These are phyloP conservation scores for Leuctra nigra DNA, from an alignment of 2,888 invertebrate genomes.

Conservation along the genomic window DNA sequence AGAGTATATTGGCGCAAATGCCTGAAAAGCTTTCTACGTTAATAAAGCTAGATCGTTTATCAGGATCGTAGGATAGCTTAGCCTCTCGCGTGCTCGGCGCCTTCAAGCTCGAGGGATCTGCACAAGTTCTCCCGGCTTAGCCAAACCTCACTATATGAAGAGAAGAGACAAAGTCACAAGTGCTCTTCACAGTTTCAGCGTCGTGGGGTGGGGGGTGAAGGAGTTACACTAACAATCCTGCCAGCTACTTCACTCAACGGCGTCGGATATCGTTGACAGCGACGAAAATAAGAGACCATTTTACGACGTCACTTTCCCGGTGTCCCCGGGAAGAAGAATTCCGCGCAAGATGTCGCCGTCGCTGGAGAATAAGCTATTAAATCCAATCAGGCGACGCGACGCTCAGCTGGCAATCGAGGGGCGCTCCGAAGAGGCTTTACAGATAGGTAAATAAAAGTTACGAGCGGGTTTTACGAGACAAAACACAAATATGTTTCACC, in stretches of 20 bases:
- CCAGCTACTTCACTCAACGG: neutral
- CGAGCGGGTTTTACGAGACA: neutral
- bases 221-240: conserved; percentile 7
- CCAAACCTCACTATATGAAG: conserved; percentile 4
- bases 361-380: conserved; percentile 8
- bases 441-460: conserved; percentile 9
- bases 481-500: conserved; percentile 6
- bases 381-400: neutral
- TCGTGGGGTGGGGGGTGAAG: conserved; percentile 7
- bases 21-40: conserved; percentile 5
- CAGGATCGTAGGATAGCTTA: conserved; percentile 16
- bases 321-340: neutral
- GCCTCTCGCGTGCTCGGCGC: neutral
- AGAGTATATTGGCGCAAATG: conserved; percentile 4
- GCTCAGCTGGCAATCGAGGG: neutral
- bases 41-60: conserved; percentile 15
- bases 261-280: neutral
- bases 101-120: neutral
- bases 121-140: conserved; percentile 15
- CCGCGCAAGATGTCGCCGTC: neutral
- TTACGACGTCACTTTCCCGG: conserved; percentile 6
- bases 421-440: neutral
- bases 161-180: conserved; percentile 21
- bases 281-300: conserved; percentile 2
- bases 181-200: conserved; percentile 21